Conservation (phyloP, 2,113 vertebrate genomes). For the Sceloporus tristichus region DNA sequence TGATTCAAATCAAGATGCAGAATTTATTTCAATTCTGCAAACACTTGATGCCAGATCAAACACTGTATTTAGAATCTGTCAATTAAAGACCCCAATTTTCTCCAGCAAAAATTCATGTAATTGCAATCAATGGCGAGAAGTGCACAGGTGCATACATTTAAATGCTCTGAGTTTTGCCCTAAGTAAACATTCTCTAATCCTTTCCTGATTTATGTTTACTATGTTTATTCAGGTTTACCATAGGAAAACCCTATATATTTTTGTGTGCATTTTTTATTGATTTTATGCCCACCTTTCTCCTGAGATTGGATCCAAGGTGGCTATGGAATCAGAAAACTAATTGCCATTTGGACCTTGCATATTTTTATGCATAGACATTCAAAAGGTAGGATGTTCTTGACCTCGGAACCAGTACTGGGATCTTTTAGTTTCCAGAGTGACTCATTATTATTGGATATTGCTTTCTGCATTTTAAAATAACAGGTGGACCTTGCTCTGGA, state of each 20-base stretch:
- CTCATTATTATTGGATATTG: not conserved
- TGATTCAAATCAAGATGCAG: not conserved
- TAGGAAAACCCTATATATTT: not conserved
- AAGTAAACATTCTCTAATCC: no score
- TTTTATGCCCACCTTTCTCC: no score
- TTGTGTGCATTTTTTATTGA: no score
- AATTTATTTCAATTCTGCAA: not conserved
- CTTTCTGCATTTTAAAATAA: not conserved
- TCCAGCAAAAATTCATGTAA: not conserved
- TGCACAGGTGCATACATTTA: no score
- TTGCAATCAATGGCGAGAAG: no score
- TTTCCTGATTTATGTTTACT: not conserved
- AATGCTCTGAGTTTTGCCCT: not conserved
- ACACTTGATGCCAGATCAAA: not conserved
- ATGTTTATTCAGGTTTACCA: not conserved
- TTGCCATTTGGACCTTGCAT: not conserved
- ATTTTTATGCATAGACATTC: not conserved
- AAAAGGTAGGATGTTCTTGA: not conserved
- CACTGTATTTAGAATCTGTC: not conserved
- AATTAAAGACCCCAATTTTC: not conserved
- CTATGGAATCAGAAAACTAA: not conserved
- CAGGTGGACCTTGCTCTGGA: not conserved
- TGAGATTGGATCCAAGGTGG: not conserved
- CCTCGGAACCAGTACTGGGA: not conserved
- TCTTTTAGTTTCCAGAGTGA: not conserved